phyloP scores from a whole-genome alignment of 2,888 invertebrate genomes.

The Epirrhoe tristata region DNA sequence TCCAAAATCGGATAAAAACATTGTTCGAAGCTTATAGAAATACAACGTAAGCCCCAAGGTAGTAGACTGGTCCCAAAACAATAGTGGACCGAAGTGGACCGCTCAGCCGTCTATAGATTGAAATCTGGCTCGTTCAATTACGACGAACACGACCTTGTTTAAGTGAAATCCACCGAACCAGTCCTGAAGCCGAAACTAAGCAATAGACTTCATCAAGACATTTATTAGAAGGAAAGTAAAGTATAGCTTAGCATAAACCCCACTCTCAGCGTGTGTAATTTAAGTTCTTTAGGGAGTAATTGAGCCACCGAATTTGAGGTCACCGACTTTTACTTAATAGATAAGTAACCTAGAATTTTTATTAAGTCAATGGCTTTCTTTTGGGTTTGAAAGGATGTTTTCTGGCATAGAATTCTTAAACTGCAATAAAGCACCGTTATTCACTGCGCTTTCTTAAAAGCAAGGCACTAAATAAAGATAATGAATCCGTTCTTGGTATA shows the following conservation, averaged over 20 bases:
- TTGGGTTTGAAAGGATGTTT: not conserved
- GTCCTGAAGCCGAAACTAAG: slow-evolving; percentile 25
- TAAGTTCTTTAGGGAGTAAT: slow-evolving; percentile 6
- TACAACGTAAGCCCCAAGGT: slow-evolving; percentile 12
- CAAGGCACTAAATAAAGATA: slow-evolving; percentile 1
- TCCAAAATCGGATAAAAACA: not conserved
- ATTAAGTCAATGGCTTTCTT: not conserved
- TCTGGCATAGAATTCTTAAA: not conserved
- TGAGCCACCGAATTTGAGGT: slow-evolving; percentile 5
- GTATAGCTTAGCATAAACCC: slow-evolving; percentile 17
- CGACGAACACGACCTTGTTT: slow-evolving; percentile 51
- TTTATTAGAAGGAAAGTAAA: slow-evolving; percentile 23
- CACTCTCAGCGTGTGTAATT: not conserved
- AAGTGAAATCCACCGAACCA: slow-evolving; percentile 45
- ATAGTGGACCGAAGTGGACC: slow-evolving; percentile 25
- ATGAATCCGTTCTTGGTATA: slow-evolving; percentile 8
- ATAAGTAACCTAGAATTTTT: slow-evolving; percentile 1
- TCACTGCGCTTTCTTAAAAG: not conserved
- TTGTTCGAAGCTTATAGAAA: not conserved
- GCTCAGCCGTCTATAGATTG: slow-evolving; percentile 43
- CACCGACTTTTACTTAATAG: slow-evolving; percentile 1
- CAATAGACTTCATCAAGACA: slow-evolving; percentile 27
- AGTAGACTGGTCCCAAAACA: slow-evolving; percentile 28
- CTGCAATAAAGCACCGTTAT: not conserved
- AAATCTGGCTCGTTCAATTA: slow-evolving; percentile 63